These are phyloP conservation scores for Lutjanus campechanus DNA, from an alignment of 2,797 vertebrate genomes.

Conservation along the genomic window DNA sequence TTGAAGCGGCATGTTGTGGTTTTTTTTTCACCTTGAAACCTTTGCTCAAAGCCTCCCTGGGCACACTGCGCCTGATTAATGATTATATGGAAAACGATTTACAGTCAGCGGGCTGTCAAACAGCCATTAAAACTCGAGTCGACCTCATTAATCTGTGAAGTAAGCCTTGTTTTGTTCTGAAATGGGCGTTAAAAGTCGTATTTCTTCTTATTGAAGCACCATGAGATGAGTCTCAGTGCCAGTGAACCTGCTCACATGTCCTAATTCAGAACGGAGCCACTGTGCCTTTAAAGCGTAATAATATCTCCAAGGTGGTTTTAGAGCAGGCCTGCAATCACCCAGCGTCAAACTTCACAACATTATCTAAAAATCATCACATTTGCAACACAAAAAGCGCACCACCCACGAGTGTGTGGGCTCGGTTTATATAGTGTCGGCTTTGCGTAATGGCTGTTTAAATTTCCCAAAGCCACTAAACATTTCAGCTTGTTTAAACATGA, in stretches of 20 bases:
- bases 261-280: slow-evolving; percentile 76
- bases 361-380: slow-evolving; percentile 46
- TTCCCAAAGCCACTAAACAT: slow-evolving; percentile 64
- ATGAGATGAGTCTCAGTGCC: slow-evolving; percentile 19
- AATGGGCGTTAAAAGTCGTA: slow-evolving; percentile 7
- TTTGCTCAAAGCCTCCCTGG: slow-evolving; percentile 68
- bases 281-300: slow-evolving; percentile 86
- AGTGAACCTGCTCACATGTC: slow-evolving; percentile 78
- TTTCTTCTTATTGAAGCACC: slow-evolving; percentile 7
- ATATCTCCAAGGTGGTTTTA: slow-evolving; percentile 80
- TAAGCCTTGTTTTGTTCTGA: not conserved
- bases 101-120: slow-evolving; percentile 44
- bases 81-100: slow-evolving; percentile 73
- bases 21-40: slow-evolving; percentile 59
- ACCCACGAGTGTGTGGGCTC: slow-evolving; percentile 22
- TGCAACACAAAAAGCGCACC: slow-evolving; percentile 26
- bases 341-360: slow-evolving; percentile 72
- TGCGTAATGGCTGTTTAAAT: slow-evolving; percentile 70
- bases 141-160: slow-evolving; percentile 3
- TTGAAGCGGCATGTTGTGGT: slow-evolving; percentile 9
- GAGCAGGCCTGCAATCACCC: slow-evolving; percentile 77
- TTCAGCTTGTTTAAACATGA: slow-evolving; percentile 75
- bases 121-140: slow-evolving; percentile 36
- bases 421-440: slow-evolving; percentile 47
- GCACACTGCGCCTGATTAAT: slow-evolving; percentile 69